Evolutionary conservation across 2,888 invertebrate species (phyloP), one percentile per base, ranked within the genome.

Genomic region (Sphaeridia pumilis): DNA sequence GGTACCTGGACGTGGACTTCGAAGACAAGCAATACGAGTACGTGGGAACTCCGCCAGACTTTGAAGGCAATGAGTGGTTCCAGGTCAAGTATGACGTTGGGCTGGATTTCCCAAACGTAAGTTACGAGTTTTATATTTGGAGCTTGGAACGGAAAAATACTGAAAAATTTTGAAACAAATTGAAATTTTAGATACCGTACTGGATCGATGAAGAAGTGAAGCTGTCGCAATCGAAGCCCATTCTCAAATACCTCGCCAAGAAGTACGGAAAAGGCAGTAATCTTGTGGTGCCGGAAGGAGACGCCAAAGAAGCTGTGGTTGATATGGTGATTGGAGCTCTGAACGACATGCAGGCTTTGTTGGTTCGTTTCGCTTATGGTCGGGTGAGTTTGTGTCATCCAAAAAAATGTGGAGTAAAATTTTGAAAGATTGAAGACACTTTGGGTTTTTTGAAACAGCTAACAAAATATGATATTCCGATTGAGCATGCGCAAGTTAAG

Each of bases 171-270:
- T 10, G 10, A 31, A 10, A 31, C 7, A 31, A n/a, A 31, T 43
- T 12, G n/a, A 4, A 25, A 27, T 50, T 38, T 42, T n/a, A 56
- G 56, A 26, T 56, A 21, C 73, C 73, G 0, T 73, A 72, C 60
- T 72, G 69, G 61, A 67, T 72, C 17, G 73, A 73, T 64, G 72
- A 69, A 0, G 68, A 71, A 22, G 60, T 69, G 3, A 71, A 70
- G 53, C 58, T 73, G 22, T 70, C 71, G 1, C 71, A 73, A 60
- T 69, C 70, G 52, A 69, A 70, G 58, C 69, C 73, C 20, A 72
- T 73, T 43, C 53, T 72, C 43, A 67, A 70, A 26, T 67, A 72
- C 58, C 67, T 73, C 49, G 72, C 70, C 14, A 60, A 70, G 5
- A 54, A 46, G 4, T 17, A 45, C 10, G 72, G 72, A 52, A 67